phyloP scores from a whole-genome alignment of 2,113 vertebrate species.

The Carettochelys insculpta region DNA sequence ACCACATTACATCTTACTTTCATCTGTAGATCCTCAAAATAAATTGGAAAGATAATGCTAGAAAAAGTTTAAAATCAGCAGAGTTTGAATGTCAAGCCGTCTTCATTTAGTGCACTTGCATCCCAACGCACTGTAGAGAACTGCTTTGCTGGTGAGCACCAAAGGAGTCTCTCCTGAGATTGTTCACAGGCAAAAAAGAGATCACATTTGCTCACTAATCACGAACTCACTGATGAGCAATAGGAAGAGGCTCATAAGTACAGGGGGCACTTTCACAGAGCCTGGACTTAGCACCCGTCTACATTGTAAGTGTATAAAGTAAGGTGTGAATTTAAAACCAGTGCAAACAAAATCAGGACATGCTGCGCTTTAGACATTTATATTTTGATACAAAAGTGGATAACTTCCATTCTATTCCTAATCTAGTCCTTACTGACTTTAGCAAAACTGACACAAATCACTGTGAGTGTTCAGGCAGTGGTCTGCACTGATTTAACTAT shows the following conservation, averaged over 20 bases:
- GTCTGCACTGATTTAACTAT: neutral
- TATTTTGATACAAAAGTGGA: neutral
- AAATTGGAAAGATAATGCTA: neutral
- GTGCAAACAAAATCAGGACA: neutral
- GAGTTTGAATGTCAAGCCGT: neutral
- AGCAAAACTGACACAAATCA: neutral
- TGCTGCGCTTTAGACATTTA: neutral
- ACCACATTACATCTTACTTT: neutral
- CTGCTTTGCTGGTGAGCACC: neutral
- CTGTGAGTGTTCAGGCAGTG: neutral
- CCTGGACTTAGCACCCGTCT: neutral
- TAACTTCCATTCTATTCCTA: neutral
- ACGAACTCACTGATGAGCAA: neutral
- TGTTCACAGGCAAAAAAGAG: neutral
- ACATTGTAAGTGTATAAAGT: neutral
- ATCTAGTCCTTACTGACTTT: neutral
- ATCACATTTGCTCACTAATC: neutral
- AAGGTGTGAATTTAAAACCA: neutral
- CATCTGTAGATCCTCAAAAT: neutral
- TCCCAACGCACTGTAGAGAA: neutral
- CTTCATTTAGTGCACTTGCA: fast-evolving
- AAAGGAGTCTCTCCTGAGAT: neutral
- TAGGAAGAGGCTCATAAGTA: neutral
- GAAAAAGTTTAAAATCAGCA: neutral
- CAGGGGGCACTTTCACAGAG: neutral